These are phyloP conservation scores for Caenorhabditis macrosperma DNA, from an alignment of 2,888 invertebrate genomes.

Conservation along the genomic window DNA sequence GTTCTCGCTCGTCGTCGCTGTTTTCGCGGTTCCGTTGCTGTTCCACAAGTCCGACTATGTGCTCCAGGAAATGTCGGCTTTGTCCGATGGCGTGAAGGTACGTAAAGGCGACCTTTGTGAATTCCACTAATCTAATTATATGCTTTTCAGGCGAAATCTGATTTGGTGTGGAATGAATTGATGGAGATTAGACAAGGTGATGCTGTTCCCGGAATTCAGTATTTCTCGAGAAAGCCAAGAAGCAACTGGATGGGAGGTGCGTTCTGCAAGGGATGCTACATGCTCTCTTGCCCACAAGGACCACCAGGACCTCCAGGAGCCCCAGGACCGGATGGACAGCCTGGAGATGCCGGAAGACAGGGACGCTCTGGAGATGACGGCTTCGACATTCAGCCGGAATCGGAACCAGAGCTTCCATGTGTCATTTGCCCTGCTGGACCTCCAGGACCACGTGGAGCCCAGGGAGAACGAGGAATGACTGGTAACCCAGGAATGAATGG, in stretches of 20 bases:
- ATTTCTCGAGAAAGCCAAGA: constrained; percentile 71
- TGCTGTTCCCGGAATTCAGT: constrained; percentile 49
- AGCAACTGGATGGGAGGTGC: constrained; percentile 66
- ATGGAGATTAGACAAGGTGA: constrained; percentile 56
- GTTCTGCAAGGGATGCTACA: constrained; percentile 73
- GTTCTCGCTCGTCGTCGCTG: constrained; percentile 25
- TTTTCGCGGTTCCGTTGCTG: constrained; percentile 55
- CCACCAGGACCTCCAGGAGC: constrained; percentile 77
- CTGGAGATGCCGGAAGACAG: constrained; percentile 74
- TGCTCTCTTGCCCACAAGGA: constrained; percentile 78
- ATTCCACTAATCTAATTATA: constrained; percentile 1
- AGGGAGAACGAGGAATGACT: constrained; percentile 78
- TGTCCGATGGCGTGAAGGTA: constrained; percentile 57
- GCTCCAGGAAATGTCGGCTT: constrained; percentile 46
- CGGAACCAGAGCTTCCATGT: constrained; percentile 78
- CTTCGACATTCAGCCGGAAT: constrained; percentile 77
- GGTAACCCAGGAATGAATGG: constrained; percentile 72
- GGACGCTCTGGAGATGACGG: constrained; percentile 78
- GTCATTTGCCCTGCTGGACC: constrained; percentile 80
- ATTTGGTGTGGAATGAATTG: constrained; percentile 58
- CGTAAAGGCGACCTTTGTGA: constrained; percentile 7
- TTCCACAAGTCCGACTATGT: constrained; percentile 54
- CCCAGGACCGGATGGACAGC: constrained; percentile 75
- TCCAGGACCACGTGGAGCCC: constrained; percentile 78
- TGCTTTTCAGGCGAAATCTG: constrained; percentile 48